Percentiles rank a stretch among this genome's conserved stretches.
Conservation (phyloP, 2,888 invertebrate species). For the Alloscopus bannaensis region DNA sequence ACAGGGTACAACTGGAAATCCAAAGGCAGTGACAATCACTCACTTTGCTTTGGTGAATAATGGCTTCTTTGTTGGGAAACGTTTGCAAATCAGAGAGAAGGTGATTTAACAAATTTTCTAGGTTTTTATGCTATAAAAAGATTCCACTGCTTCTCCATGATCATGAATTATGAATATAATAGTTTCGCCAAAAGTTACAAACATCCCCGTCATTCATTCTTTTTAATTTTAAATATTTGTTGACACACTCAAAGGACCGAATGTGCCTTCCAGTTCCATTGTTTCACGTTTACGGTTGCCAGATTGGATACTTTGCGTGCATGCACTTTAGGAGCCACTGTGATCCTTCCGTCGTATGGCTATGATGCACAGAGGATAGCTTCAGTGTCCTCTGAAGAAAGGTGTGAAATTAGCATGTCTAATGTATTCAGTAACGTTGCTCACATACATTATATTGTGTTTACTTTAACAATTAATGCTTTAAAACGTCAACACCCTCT, state of each 20-base stretch:
- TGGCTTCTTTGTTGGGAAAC: slow-evolving; percentile 80
- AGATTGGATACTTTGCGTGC: slow-evolving; percentile 79
- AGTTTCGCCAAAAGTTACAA: neutral
- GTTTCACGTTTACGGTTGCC: slow-evolving; percentile 88
- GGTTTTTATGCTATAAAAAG: no score
- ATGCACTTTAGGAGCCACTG: slow-evolving; percentile 80
- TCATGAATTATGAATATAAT: no score
- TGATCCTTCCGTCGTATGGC: slow-evolving; percentile 79
- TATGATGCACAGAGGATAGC: slow-evolving; percentile 82
- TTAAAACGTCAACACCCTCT: no score
- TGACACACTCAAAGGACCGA: slow-evolving; percentile 74
- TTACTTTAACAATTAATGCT: neutral
- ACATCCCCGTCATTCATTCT: neutral
- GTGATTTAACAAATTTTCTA: no score
- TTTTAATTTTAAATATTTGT: neutral
- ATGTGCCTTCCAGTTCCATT: slow-evolving; percentile 82
- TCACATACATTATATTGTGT: no score
- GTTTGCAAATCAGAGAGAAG: slow-evolving; percentile 76
- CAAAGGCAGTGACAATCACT: slow-evolving; percentile 85
- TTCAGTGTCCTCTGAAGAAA: slow-evolving; percentile 78
- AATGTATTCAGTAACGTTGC: neutral
- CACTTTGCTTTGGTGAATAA: slow-evolving; percentile 88
- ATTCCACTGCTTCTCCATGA: no score
- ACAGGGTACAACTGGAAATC: slow-evolving; percentile 86
- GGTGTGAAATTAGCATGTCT: slow-evolving; percentile 77